A percentile compares a stretch with the other conserved stretches of the same genome.
These are phyloP conservation scores for Barnardius zonarius DNA, from an alignment of 2,113 vertebrate genomes.

Conservation along the genomic window DNA sequence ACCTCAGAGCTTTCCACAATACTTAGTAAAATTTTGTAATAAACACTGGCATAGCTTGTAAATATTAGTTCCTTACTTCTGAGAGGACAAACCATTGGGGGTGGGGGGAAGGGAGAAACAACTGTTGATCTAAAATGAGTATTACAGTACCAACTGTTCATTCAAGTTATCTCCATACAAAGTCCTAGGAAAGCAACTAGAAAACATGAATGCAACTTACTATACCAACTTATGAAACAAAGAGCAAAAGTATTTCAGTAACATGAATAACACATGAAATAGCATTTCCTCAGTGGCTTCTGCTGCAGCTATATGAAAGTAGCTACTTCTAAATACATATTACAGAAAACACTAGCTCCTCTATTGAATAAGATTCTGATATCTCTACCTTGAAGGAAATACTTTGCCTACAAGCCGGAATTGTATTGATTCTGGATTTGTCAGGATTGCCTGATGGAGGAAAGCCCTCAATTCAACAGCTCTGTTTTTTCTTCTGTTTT, in stretches of 20 bases:
- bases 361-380: background rate
- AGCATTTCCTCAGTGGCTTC: background rate
- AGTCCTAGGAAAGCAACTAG: background rate
- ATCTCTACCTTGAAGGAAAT: conserved; percentile 76
- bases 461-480: conserved; percentile 49
- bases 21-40: background rate
- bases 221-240: background rate
- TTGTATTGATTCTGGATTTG: conserved; percentile 37
- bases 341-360: background rate
- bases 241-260: background rate
- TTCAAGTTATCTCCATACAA: background rate
- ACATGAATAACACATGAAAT: background rate
- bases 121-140: background rate
- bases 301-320: background rate
- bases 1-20: background rate
- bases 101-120: background rate
- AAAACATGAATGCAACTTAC: background rate
- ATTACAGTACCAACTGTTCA: background rate
- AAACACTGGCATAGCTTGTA: background rate
- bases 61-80: background rate
- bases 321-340: background rate
- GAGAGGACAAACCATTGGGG: background rate
- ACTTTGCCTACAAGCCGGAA: conserved; percentile 74
- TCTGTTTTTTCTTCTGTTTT: conserved; percentile 23
- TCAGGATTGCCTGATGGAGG: conserved; percentile 74